phyloP scores from a whole-genome alignment of 2,888 invertebrate genomes.

The Tetrapedia diversipes region DNA sequence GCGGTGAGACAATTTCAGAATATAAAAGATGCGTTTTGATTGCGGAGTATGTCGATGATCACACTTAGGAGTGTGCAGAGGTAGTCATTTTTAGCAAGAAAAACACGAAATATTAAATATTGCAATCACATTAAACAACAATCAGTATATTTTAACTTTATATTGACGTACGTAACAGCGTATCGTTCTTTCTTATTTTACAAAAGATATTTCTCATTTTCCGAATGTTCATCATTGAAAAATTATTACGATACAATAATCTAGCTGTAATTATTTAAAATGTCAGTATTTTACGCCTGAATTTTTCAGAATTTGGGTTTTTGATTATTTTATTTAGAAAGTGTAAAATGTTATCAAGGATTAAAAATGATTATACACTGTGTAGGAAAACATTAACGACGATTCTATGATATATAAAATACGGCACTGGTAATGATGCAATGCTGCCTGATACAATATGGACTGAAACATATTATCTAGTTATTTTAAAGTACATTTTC shows the following conservation, averaged over 20 bases:
- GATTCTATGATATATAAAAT: constrained; percentile 17
- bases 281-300: constrained; percentile 27
- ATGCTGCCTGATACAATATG: constrained; percentile 53
- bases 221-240: constrained; percentile 31
- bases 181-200: constrained; percentile 18
- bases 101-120: constrained; percentile 23
- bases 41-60: constrained; percentile 14
- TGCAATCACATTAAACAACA: constrained; percentile 26
- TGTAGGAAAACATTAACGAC: constrained; percentile 1
- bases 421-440: constrained; percentile 34
- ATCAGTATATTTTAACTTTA: constrained; percentile 43
- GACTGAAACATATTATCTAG: constrained; percentile 60
- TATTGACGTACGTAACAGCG: constrained; percentile 6
- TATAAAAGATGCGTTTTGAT: constrained; percentile 92
- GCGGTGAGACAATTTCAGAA: constrained; percentile 98
- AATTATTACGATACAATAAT: constrained; percentile 52
- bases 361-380: constrained; percentile 4
- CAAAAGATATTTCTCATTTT: constrained; percentile 40
- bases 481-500: constrained; percentile 49
- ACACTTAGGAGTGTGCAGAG: constrained; percentile 13
- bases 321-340: constrained; percentile 26
- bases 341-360: background rate
- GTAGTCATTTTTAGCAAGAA: constrained; percentile 40
- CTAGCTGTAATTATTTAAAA: constrained; percentile 46
- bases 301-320: constrained; percentile 10